Evolutionary conservation across 2,888 invertebrate species (phyloP), one percentile per base, ranked within the genome.

Genomic region (Apamea monoglypha): DNA sequence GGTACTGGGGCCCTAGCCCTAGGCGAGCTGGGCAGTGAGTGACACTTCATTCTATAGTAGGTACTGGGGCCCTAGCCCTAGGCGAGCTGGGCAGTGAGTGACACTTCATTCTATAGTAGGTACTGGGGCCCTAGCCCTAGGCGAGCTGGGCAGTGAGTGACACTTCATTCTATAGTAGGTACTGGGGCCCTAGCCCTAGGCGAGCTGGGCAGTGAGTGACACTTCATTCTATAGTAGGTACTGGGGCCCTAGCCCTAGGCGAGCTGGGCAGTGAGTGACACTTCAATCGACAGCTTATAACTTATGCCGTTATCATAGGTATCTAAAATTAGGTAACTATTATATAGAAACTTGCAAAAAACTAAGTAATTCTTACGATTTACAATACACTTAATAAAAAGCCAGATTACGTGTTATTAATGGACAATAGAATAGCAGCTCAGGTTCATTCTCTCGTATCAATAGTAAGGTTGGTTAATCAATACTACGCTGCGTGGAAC

Each of bases 351-450:
- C 40, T n/a, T 36, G 36, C n/a, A 50, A 7, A 61, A 59, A 79
- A 56, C 16, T 0, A 50, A 6, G 16, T 59, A 32, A 80, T 36
- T 76, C 29, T 40, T 68, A 63, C 6, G 8, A 50, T 69, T 67
- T 50, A 78, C 82, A 84, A 82, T 56, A 21, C 44, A 63, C 0
- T 2, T 1, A 67, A 66, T 63, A 85, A 86, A 81, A 84, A 86
- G 70, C 7, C 5, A 29, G 29, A 76, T 77, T 80, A 85, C 69
- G 50, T 74, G 12, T n/a, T 73, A 77, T 66, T 84, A 47, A 32
- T 73, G 29, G 56, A 84, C 86, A 84, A 81, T 88, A 68, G 76
- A 84, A 82, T 76, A 88, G 18, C 76, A 74, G 59, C 67, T 44
- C 44, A 59, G 59, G 76, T 81, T 79, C 61, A 47, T 70, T 86